Conservation (phyloP, 2,888 invertebrate genomes). For the Trichopoda pennipes region DNA sequence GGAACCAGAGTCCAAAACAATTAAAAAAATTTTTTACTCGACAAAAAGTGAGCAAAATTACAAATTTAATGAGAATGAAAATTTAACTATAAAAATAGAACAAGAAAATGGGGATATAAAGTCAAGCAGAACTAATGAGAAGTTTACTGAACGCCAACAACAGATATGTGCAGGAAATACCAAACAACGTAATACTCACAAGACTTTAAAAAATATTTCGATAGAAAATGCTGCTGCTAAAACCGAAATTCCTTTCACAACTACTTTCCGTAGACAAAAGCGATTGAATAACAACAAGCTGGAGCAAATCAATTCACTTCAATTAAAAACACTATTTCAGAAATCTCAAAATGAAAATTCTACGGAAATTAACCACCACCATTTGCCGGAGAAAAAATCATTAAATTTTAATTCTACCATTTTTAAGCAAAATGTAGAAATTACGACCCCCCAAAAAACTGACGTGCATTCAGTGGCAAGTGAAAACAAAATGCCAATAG, state of each 20-base stretch:
- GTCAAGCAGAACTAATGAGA: no score
- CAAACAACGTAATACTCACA: neutral
- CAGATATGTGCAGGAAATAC: neutral
- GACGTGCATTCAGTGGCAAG: neutral
- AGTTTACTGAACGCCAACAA: no score
- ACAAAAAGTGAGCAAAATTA: no score
- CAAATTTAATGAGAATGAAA: no score
- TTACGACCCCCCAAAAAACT: neutral
- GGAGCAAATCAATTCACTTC: neutral
- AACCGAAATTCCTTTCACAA: neutral
- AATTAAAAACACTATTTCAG: neutral
- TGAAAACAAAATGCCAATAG: neutral
- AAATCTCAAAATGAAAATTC: neutral
- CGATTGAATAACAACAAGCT: constrained; percentile 29
- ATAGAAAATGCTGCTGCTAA: neutral
- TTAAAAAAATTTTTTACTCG: no score
- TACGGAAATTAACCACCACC: neutral
- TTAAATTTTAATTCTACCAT: no score
- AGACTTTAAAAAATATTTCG: neutral
- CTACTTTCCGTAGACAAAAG: constrained; percentile 15
- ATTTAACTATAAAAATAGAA: no score
- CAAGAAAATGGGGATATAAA: no score
- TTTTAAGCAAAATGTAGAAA: neutral
- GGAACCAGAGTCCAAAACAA: no score
- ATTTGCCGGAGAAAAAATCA: neutral